Evolutionary conservation across 1,140 invertebrate species (phyloP), one percentile per base, ranked within the genome.

Genomic region (Ceratoteleas bidentatus): DNA sequence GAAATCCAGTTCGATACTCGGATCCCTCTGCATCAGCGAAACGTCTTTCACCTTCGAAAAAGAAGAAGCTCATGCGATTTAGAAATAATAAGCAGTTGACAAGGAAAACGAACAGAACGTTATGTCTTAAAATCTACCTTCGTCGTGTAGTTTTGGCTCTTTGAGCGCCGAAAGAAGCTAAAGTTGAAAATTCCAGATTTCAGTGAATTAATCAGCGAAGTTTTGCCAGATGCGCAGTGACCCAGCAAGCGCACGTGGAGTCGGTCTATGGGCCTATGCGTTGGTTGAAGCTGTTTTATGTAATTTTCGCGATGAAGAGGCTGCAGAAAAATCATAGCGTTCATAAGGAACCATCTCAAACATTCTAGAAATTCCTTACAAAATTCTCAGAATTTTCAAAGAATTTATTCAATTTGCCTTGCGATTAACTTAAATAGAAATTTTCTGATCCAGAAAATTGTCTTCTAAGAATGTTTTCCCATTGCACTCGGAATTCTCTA

Each of bases 171-270:
- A 82, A 95, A 95, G 65, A 95, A 92, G 14, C 93, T 93, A 56
- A 91, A 91, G 80, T 92, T 93, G 84, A 95, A 94, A 70, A 95
- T 93, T 0, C 94, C 94, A 65, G 94, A 93, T 86, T 95, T 95
- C 14, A 97, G 88, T 0, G 94, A 94, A 79, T 95, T 95, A 9
- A 96, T 92, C 10, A 97, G 90, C 0, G 94, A 93, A 9, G 95
- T 94, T 90, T 97, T 97, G 3, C 96, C 96, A 7, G 94, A 94
- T 0, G 94, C 95, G 49, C 94, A 95, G 84, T 96, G 94, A 4
- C 96, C 96, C 76, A 97, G 93, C 14, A 97, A 85, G 82, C 96
- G 94, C 33, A 97, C 83, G 84, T 96, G 96, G 54, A 97, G 93
- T 56, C 95, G 92, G 54, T 93, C 90, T 47, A 97, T 92, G 10